phyloP scores from a whole-genome alignment of 2,113 vertebrate species.

The Hypomesus transpacificus region DNA sequence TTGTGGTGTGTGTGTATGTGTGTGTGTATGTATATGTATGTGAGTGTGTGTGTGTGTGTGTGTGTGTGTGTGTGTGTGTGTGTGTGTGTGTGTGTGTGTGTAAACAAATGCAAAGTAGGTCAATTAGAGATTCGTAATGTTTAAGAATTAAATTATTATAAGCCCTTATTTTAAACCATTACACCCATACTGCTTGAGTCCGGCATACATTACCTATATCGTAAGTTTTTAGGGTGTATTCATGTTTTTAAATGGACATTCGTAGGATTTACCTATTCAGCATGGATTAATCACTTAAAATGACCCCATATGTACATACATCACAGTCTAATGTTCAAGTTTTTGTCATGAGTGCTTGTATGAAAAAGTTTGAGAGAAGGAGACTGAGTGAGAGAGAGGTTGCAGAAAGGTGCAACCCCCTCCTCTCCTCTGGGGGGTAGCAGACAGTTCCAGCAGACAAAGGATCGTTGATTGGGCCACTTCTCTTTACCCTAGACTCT shows the following conservation, averaged over 20 bases:
- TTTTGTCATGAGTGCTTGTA: background rate
- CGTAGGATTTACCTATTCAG: too few species aligned
- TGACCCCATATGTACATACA: too few species aligned
- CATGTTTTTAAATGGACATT: too few species aligned
- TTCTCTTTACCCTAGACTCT: background rate
- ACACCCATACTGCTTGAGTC: too few species aligned
- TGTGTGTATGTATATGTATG: slow-evolving; percentile 5
- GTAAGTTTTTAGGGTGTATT: too few species aligned
- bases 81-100: slow-evolving; percentile 18
- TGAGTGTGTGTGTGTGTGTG: slow-evolving; percentile 18
- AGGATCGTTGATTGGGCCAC: background rate
- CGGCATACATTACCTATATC: too few species aligned
- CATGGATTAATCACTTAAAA: too few species aligned
- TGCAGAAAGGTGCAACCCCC: background rate
- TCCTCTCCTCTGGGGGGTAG: background rate
- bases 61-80: slow-evolving; percentile 4
- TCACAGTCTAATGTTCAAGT: background rate
- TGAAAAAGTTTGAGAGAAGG: too few species aligned
- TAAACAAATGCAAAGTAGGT: slow-evolving; percentile 41
- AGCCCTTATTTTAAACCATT: background rate
- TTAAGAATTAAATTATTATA: background rate
- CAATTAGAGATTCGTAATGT: slow-evolving; percentile 12
- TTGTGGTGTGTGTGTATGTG: slow-evolving; percentile 5
- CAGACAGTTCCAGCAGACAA: background rate
- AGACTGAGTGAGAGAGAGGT: too few species aligned